phyloP scores from a whole-genome alignment of 2,888 invertebrate species.

The Bimastos eiseni region DNA sequence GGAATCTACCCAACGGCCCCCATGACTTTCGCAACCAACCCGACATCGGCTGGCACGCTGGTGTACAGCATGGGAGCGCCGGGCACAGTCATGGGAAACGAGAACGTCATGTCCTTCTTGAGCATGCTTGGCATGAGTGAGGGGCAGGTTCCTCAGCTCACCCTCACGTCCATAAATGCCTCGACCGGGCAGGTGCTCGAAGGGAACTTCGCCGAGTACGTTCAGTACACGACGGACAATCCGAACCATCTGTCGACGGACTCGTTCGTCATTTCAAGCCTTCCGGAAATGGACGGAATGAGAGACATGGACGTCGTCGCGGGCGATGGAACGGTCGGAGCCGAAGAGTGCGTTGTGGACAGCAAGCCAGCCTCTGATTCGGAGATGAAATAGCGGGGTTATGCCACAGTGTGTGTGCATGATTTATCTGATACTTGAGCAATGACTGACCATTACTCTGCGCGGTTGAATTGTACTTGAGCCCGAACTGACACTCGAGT shows the following conservation, averaged over 20 bases:
- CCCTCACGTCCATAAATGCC: background rate
- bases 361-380: background rate
- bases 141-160: background rate
- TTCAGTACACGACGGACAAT: slow-evolving; percentile 19
- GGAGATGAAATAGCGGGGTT: background rate
- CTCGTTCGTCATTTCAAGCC: background rate
- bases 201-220: background rate
- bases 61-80: background rate
- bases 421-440: background rate
- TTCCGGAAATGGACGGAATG: background rate
- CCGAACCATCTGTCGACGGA: background rate
- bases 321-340: background rate
- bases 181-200: background rate
- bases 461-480: background rate
- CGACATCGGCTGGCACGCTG: background rate
- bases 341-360: background rate
- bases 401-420: background rate
- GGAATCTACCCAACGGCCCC: background rate
- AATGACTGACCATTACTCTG: background rate
- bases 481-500: background rate
- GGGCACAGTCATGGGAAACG: background rate
- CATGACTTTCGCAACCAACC: background rate
- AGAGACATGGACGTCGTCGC: background rate
- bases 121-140: background rate
- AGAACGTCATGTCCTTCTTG: background rate